Base-by-base conservation (phyloP, 1,140 invertebrate genomes). In the Sinella curviseta region DNA sequence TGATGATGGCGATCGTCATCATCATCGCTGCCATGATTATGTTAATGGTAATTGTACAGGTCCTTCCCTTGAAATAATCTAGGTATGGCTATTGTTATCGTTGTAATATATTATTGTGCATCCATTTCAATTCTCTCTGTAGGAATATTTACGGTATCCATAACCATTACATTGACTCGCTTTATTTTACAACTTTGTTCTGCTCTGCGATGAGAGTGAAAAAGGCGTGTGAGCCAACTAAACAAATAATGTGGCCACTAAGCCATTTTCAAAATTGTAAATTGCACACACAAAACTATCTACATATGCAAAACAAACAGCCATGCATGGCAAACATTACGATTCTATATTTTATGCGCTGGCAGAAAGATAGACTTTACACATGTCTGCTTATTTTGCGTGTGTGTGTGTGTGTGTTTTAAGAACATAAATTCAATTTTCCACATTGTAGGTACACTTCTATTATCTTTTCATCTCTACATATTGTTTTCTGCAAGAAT, bases 41-140 rank as follows among this genome's bases (percentile, higher is more conserved):
- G 65, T 70, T 70, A 70, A 70, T 70, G 65, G n/a, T 70, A 70
- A 70, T 70, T 70, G 65, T 33, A 70, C 65, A 33, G 31, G 65
- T 70, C 65, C 65, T 70, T 70, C 30, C 65, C 65, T 17, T 70
- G 30, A 30, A 70, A 70, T 30, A 70, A 16, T 33, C 26, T 33
- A 31, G 57, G 57, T 60, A 60, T 26, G 57, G 57, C 24, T 26
- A 60, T 60, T 60, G 24, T 60, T 48, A 48, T 48, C 20, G 39
- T 20, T 20, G 8, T 48, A 48, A 65, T 65, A 16, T 65, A 65
- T 65, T 26, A 65, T 65, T 48, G 20, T 48, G 8, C 39, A 48
- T 48, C 39, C 57, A 14, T 17, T 65, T 65, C 39, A 12, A 48
- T 20, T 48, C 39, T 48, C 39, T 48, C 39, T 8, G 8, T 20